A percentile compares a stretch with the other conserved stretches of the same genome.
These are phyloP conservation scores for Amblyraja radiata DNA, from an alignment of 2,797 vertebrate species.

Conservation along the genomic window DNA sequence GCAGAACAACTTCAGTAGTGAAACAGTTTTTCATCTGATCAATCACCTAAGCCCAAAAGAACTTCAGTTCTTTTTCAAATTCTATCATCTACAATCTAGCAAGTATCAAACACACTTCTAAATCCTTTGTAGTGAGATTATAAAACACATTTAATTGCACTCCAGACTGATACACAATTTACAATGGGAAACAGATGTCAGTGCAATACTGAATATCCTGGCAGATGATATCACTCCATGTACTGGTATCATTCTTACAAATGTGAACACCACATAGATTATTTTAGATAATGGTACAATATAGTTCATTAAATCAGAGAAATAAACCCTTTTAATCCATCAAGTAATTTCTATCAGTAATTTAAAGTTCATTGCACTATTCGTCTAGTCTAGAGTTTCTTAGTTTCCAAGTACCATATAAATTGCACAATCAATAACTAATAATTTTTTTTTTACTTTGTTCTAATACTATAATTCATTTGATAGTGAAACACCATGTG, in stretches of 20 bases:
- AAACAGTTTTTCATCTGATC: background rate
- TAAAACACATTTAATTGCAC: background rate
- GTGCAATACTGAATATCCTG: background rate
- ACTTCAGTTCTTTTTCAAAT: background rate
- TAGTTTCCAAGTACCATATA: background rate
- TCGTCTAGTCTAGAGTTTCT: background rate
- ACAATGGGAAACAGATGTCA: constrained; percentile 19
- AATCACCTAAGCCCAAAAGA: background rate
- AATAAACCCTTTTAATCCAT: background rate
- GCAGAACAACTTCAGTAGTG: background rate
- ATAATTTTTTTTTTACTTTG: background rate
- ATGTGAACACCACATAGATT: background rate
- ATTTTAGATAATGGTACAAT: background rate
- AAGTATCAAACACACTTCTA: constrained; percentile 3
- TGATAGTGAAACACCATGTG: background rate
- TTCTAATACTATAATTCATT: background rate
- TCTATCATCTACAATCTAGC: background rate
- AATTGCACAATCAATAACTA: constrained; percentile 19
- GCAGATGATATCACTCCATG: background rate
- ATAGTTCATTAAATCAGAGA: background rate
- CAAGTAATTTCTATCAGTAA: background rate
- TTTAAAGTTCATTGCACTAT: background rate
- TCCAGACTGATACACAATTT: background rate
- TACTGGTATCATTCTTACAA: background rate
- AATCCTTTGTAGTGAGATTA: constrained; percentile 25